These are phyloP conservation scores for Armadillidium nasatum DNA, from an alignment of 1,140 invertebrate species.

Conservation along the genomic window DNA sequence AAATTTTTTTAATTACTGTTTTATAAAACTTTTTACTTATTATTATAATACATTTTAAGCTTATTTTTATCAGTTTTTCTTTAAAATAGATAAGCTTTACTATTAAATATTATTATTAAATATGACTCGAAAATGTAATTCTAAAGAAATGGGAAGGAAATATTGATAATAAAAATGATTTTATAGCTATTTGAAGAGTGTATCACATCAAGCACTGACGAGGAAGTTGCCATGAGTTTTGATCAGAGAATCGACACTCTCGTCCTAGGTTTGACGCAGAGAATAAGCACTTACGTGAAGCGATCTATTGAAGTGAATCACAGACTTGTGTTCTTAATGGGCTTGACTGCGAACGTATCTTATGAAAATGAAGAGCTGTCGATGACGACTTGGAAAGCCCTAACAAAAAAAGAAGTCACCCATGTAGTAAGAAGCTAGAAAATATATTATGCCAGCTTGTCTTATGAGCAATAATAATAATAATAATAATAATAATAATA, in stretches of 20 bases:
- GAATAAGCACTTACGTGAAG: not conserved
- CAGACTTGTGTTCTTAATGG: not conserved
- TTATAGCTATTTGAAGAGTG: not conserved
- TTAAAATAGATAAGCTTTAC: no score
- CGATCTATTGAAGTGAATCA: not conserved
- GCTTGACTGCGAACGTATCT: not conserved
- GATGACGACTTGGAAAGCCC: not conserved
- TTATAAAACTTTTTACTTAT: slow-evolving; percentile 12
- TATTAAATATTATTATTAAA: no score
- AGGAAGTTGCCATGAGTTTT: slow-evolving; percentile 36
- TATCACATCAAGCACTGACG: not conserved
- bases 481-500: no score
- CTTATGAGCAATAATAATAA: no score
- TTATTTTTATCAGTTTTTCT: no score
- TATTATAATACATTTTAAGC: no score
- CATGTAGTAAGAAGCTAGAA: not conserved
- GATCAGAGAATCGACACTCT: slow-evolving; percentile 40
- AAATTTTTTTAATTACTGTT: no score
- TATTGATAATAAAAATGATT: not conserved
- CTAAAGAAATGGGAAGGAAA: no score
- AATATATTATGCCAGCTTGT: no score
- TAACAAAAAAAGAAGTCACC: not conserved
- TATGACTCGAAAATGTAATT: no score
- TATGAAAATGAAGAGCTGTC: not conserved
- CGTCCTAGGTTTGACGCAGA: slow-evolving; percentile 9